phyloP scores from a whole-genome alignment of 2,888 invertebrate species.

The Minunthozetes semirufus region DNA sequence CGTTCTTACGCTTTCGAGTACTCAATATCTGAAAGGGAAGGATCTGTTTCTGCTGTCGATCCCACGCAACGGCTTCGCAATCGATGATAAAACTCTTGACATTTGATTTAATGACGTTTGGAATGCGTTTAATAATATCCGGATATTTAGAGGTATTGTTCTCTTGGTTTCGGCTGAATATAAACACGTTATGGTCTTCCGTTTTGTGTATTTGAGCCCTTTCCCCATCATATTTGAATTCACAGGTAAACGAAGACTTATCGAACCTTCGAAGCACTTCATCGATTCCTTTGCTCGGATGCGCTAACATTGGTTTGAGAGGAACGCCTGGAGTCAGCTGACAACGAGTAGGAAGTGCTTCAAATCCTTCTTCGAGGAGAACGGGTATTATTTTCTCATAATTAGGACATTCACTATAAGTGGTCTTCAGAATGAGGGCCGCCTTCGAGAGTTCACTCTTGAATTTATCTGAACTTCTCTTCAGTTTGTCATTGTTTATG shows the following conservation, averaged over 20 bases:
- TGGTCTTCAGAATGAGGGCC: slow-evolving; percentile 74
- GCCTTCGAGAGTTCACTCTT: slow-evolving; percentile 60
- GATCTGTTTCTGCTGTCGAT: slow-evolving; percentile 74
- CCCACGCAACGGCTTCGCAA: slow-evolving; percentile 96
- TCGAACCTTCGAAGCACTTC: slow-evolving; percentile 81
- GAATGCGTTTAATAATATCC: slow-evolving; percentile 71
- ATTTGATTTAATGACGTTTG: slow-evolving; percentile 42
- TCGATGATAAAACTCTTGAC: slow-evolving; percentile 83
- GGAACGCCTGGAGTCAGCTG: slow-evolving; percentile 85
- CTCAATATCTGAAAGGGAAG: slow-evolving; percentile 92
- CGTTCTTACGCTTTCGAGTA: slow-evolving; percentile 89
- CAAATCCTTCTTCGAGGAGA: slow-evolving; percentile 67
- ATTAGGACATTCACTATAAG: slow-evolving; percentile 93
- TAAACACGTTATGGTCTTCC: slow-evolving; percentile 62
- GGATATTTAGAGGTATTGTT: slow-evolving; percentile 92
- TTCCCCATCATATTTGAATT: slow-evolving; percentile 99
- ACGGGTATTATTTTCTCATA: slow-evolving; percentile 76
- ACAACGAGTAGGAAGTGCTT: slow-evolving; percentile 68
- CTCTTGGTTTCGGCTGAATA: slow-evolving; percentile 94
- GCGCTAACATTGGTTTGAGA: slow-evolving; percentile 96
- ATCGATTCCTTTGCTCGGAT: slow-evolving; percentile 87
- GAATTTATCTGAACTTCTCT: slow-evolving; percentile 62
- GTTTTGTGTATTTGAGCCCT: slow-evolving; percentile 82
- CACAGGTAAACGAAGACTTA: slow-evolving; percentile 84
- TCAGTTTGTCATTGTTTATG: slow-evolving; percentile 39